These are phyloP conservation scores for Ageneiosus marmoratus DNA, from an alignment of 2,113 vertebrate genomes.

Conservation along the genomic window DNA sequence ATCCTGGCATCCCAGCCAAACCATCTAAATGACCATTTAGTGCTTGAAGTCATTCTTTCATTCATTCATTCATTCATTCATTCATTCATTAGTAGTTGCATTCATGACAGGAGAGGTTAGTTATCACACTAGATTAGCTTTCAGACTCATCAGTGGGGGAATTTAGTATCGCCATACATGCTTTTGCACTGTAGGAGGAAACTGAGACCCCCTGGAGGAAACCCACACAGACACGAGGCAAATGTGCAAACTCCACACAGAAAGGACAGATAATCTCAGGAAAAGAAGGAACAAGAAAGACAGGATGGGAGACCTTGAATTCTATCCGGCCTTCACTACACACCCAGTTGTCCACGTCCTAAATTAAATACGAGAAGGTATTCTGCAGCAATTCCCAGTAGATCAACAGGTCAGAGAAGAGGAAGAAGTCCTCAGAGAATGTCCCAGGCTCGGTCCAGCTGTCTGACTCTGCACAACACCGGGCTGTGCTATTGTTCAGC, in stretches of 20 bases:
- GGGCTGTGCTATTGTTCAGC: not conserved
- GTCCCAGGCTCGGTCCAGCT: not conserved
- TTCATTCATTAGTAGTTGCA: too few species aligned
- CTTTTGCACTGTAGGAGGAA: too few species aligned
- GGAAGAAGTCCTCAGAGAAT: not conserved
- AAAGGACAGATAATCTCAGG: conserved; percentile 26
- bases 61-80: too few species aligned
- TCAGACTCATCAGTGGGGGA: too few species aligned
- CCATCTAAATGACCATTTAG: conserved; percentile 46
- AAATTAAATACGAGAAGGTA: not conserved
- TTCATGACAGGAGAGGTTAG: too few species aligned
- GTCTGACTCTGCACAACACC: conserved; percentile 7
- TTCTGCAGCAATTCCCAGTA: not conserved
- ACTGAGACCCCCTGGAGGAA: too few species aligned
- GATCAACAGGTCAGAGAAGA: conserved; percentile 5
- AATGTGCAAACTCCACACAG: not conserved
- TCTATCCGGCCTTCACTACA: conserved; percentile 28
- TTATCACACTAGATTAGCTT: too few species aligned
- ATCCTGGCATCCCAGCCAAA: conserved; percentile 55
- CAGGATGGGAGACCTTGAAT: conserved; percentile 49
- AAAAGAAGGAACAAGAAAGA: conserved; percentile 36
- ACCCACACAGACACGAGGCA: too few species aligned
- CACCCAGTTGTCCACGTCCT: not conserved
- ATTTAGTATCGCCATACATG: too few species aligned
- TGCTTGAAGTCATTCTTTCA: too few species aligned